These are phyloP conservation scores for Argya squamiceps DNA, from an alignment of 2,797 vertebrate genomes.

Conservation along the genomic window DNA sequence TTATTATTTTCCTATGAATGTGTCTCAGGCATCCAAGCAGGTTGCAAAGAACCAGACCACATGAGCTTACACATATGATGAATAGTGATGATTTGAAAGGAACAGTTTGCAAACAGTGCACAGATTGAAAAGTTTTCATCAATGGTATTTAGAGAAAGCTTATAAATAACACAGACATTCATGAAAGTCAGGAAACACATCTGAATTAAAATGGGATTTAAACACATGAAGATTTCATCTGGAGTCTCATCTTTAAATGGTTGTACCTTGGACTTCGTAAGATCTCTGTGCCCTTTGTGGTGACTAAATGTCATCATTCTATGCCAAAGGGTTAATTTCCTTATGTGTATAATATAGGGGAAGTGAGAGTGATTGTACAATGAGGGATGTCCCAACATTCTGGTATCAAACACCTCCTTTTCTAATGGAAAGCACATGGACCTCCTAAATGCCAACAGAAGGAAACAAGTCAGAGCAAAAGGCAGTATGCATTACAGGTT, in stretches of 20 bases:
- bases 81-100: constrained; percentile 43
- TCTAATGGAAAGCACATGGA: not conserved
- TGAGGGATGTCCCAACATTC: rapidly evolving
- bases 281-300: not conserved
- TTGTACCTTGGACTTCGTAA: not conserved
- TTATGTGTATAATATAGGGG: not conserved
- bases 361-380: not conserved
- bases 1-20: constrained; percentile 27
- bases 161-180: constrained; percentile 33
- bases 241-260: not conserved
- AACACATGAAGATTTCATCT: not conserved
- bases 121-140: constrained; percentile 51
- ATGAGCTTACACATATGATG: constrained; percentile 24
- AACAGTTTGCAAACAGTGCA: constrained; percentile 45
- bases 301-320: not conserved
- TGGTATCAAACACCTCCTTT: not conserved
- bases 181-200: not conserved
- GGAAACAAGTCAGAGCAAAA: not conserved
- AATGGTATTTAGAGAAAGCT: not conserved
- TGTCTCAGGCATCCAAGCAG: not conserved
- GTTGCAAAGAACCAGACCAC: not conserved
- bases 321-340: not conserved
- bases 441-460: not conserved
- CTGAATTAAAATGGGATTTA: constrained; percentile 1
- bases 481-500: not conserved